These are phyloP conservation scores for Recurvirostra avosetta DNA, from an alignment of 2,113 vertebrate genomes.

Conservation along the genomic window DNA sequence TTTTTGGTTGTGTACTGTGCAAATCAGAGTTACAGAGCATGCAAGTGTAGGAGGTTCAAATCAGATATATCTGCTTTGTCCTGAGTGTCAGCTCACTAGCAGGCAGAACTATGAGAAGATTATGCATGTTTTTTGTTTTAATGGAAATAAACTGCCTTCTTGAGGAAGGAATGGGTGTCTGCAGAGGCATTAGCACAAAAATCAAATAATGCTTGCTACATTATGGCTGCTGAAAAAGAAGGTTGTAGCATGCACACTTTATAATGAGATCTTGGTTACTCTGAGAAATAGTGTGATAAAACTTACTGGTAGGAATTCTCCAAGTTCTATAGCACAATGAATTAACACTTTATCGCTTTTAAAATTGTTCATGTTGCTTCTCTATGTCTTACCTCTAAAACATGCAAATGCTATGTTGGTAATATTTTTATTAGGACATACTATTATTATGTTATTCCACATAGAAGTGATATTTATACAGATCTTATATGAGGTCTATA, in stretches of 20 bases:
- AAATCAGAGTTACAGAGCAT: neutral
- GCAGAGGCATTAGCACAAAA: neutral
- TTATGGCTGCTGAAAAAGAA: neutral
- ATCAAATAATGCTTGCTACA: neutral
- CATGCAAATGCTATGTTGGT: neutral
- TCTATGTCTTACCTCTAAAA: neutral
- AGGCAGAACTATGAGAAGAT: neutral
- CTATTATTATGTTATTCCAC: neutral
- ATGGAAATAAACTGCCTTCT: neutral
- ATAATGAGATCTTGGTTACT: neutral
- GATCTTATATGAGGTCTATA: neutral
- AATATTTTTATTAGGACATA: neutral
- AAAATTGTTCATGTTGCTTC: neutral
- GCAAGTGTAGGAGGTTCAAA: neutral
- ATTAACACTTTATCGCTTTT: neutral
- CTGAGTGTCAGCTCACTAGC: neutral
- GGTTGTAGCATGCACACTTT: rapidly evolving
- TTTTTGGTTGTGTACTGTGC: neutral
- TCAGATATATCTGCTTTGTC: neutral
- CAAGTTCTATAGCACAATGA: neutral
- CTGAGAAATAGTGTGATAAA: neutral
- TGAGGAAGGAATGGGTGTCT: neutral
- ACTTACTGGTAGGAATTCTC: neutral
- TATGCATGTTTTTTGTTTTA: neutral
- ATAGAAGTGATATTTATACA: neutral